These are phyloP conservation scores for mouse (Mus musculus) DNA, from an alignment of 2,113 vertebrate species.

Conservation along the genomic window DNA sequence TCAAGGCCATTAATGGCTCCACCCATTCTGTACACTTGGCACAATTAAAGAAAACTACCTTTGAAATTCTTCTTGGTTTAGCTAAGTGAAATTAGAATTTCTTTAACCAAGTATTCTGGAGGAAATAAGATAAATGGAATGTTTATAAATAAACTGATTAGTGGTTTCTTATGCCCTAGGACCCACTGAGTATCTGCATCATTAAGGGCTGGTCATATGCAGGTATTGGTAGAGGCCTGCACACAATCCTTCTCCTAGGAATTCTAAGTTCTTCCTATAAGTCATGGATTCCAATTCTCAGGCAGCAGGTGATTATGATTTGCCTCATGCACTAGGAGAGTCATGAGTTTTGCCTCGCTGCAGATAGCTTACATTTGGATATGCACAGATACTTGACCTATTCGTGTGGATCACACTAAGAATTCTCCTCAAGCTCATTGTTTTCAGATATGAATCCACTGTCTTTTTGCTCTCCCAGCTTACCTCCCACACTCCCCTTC, in stretches of 20 bases:
- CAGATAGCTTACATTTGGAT: too few relatives aligned
- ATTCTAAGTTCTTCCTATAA: not conserved
- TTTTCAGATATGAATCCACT: not conserved
- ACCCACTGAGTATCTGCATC: not conserved
- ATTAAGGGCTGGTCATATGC: not conserved
- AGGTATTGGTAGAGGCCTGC: not conserved
- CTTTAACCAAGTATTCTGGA: not conserved
- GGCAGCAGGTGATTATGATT: too few relatives aligned
- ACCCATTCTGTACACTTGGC: not conserved
- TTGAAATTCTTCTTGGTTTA: not conserved
- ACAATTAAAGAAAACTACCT: not conserved
- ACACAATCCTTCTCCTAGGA: not conserved
- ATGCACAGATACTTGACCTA: too few relatives aligned
- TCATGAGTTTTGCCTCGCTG: too few relatives aligned
- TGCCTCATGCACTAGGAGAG: too few relatives aligned
- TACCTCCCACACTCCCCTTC: not conserved
- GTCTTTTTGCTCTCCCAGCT: not conserved
- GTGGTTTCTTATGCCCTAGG: not conserved
- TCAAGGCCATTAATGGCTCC: not conserved
- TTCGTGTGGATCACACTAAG: not conserved
- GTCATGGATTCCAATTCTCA: not conserved
- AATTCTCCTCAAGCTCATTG: not conserved
- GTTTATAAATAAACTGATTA: not conserved
- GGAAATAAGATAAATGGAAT: not conserved
- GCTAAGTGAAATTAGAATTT: not conserved